phyloP scores from a whole-genome alignment of 2,797 vertebrate genomes.

The Sternotherus odoratus region DNA sequence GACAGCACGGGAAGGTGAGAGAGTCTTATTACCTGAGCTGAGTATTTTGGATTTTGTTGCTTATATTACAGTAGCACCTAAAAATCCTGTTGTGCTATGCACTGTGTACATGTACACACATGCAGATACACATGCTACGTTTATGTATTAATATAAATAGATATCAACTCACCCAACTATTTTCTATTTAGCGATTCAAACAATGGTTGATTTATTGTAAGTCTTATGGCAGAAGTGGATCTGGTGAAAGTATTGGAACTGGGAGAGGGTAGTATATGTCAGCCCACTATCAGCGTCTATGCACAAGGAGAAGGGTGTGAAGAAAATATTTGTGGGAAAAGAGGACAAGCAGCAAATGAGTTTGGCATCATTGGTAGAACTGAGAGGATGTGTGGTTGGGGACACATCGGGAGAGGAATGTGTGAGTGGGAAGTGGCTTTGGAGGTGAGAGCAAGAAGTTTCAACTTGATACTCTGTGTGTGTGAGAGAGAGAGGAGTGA shows the following conservation, averaged over 20 bases:
- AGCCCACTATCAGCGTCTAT: background rate
- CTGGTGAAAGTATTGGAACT: background rate
- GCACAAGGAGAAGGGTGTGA: background rate
- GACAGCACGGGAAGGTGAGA: constrained; percentile 94
- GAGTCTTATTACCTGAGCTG: background rate
- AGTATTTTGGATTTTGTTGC: background rate
- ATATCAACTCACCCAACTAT: background rate
- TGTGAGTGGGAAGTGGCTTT: background rate
- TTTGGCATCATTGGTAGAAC: background rate
- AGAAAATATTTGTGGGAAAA: background rate
- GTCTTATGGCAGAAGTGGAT: background rate
- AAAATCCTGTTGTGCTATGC: background rate
- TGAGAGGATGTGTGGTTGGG: background rate
- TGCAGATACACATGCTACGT: background rate
- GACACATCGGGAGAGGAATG: background rate
- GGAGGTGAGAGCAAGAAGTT: background rate
- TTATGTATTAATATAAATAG: background rate
- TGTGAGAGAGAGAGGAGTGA: background rate
- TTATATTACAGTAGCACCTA: background rate
- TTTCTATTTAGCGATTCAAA: background rate
- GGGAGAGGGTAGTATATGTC: background rate
- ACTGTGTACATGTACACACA: background rate
- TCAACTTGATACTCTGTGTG: background rate
- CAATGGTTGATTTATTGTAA: background rate
- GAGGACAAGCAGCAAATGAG: background rate